Percentiles rank a stretch among this genome's conserved stretches.
These are phyloP conservation scores for Glossophaga mutica DNA, from an alignment of 2,797 vertebrate genomes.

Conservation along the genomic window DNA sequence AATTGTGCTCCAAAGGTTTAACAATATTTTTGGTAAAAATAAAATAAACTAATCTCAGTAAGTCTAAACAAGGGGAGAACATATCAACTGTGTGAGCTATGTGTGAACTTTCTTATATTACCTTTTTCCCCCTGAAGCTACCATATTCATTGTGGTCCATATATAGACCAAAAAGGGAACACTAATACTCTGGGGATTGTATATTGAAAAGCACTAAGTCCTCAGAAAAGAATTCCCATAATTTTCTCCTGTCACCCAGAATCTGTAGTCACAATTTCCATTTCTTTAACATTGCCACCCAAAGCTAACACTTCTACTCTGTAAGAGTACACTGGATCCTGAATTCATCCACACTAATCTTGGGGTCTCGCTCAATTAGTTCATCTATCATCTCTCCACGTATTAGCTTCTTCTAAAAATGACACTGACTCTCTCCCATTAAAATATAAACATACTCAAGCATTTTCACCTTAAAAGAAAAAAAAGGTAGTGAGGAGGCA, in stretches of 20 bases:
- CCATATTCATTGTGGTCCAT: not conserved
- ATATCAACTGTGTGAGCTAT: not conserved
- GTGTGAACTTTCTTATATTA: not conserved
- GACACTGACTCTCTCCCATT: not conserved
- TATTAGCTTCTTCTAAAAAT: not conserved
- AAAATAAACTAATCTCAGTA: not conserved
- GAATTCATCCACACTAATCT: not conserved
- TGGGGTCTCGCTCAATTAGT: not conserved
- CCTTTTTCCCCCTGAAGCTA: not conserved
- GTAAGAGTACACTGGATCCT: not conserved
- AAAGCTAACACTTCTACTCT: not conserved
- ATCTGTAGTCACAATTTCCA: not conserved
- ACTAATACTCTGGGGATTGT: not conserved
- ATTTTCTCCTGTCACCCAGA: not conserved
- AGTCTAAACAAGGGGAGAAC: not conserved
- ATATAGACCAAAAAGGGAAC: not conserved
- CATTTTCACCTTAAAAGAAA: not conserved
- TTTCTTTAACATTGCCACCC: not conserved
- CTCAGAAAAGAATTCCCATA: not conserved
- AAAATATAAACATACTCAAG: not conserved
- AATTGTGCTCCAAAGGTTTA: not conserved
- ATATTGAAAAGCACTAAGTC: not conserved
- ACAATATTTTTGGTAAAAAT: not conserved
- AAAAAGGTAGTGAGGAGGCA: not conserved
- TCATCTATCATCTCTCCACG: not conserved